phyloP scores from a whole-genome alignment of 2,797 vertebrate genomes.

The Selene dorsalis region DNA sequence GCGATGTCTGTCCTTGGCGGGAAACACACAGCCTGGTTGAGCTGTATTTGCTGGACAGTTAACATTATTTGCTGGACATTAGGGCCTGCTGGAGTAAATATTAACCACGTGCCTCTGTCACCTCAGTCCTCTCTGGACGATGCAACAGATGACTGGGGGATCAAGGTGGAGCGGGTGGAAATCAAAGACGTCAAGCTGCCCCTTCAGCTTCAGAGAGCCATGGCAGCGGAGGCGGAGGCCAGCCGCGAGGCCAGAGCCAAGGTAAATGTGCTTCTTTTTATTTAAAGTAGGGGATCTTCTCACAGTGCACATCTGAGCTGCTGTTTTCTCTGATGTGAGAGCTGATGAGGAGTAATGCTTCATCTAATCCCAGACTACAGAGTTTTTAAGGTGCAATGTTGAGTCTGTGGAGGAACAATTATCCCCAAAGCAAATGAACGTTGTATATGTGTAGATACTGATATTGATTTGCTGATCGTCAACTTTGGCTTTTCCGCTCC shows the following conservation, averaged over 20 bases:
- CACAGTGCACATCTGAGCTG: not conserved
- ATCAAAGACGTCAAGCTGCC: conserved; percentile 98
- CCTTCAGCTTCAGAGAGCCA: conserved; percentile 94
- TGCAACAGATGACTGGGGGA: conserved; percentile 96
- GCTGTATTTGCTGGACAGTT: conserved; percentile 61
- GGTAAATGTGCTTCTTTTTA: conserved; percentile 75
- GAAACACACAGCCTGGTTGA: too few relatives aligned
- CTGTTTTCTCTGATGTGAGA: too few relatives aligned
- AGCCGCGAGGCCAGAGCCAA: conserved; percentile 94
- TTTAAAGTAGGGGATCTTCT: not conserved
- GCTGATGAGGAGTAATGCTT: not conserved
- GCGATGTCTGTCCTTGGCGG: too few relatives aligned
- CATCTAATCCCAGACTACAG: not conserved
- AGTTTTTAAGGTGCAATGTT: not conserved
- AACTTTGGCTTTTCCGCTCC: conserved; percentile 6
- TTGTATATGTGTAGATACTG: not conserved
- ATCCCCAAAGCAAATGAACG: not conserved
- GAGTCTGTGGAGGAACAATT: not conserved
- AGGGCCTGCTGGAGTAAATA: not conserved
- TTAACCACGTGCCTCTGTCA: conserved; percentile 5
- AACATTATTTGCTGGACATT: conserved; percentile 61
- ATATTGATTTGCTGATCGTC: too few relatives aligned
- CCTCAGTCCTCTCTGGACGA: conserved; percentile 89
- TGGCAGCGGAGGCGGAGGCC: conserved; percentile 98
- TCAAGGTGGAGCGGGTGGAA: conserved; percentile 98